These are phyloP conservation scores for Pycnomerus fuliginosus DNA, from an alignment of 2,888 invertebrate species.

Conservation along the genomic window DNA sequence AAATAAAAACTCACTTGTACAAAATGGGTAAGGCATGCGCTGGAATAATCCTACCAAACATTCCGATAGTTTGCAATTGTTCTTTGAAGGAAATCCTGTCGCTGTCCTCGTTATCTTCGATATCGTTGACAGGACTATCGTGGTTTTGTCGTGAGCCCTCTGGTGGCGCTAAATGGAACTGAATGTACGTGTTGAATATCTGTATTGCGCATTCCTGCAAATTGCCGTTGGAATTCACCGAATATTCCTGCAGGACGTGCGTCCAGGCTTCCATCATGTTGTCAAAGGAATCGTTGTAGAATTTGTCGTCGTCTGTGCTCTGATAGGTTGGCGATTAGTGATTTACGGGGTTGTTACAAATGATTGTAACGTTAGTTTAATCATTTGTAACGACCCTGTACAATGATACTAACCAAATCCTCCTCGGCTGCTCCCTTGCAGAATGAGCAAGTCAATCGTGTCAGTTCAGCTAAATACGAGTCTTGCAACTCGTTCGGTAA, in stretches of 20 bases:
- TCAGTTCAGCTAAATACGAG: constrained; percentile 62
- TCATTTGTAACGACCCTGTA: no score
- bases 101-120: constrained; percentile 65
- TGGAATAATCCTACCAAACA: constrained; percentile 63
- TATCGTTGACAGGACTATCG: constrained; percentile 56
- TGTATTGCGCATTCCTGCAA: constrained; percentile 49
- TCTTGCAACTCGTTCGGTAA: constrained; percentile 55
- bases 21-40: constrained; percentile 67
- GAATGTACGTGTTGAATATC: constrained; percentile 79
- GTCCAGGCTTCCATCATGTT: constrained; percentile 70
- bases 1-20: constrained; percentile 49
- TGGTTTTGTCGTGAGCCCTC: constrained; percentile 64
- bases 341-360: no score
- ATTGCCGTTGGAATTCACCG: constrained; percentile 45
- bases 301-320: constrained; percentile 54
- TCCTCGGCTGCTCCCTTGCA: constrained; percentile 65
- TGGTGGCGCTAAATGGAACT: constrained; percentile 78
- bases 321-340: no score
- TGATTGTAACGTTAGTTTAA: no score
- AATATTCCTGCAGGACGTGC: constrained; percentile 53
- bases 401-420: constrained; percentile 59
- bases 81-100: constrained; percentile 68
- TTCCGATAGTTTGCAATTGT: constrained; percentile 74
- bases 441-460: constrained; percentile 64
- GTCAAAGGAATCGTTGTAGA: constrained; percentile 69